A percentile compares a stretch with the other conserved stretches of the same genome.
phyloP scores from a whole-genome alignment of 2,888 invertebrate species.

The Isoperla grammatica region DNA sequence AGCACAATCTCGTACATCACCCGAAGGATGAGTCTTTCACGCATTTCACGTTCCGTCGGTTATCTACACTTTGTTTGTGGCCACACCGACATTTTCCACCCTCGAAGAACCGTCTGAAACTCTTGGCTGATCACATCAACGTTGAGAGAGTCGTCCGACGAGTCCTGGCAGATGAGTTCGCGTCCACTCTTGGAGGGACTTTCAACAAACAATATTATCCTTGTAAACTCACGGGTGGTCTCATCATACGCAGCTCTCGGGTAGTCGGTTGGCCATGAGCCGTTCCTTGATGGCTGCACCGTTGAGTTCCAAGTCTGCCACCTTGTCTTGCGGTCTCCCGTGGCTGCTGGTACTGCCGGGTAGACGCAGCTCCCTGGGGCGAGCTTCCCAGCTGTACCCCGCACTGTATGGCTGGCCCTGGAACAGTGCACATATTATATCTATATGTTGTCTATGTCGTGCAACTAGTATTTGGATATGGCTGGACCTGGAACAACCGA shows the following conservation, averaged over 20 bases:
- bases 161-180: no score
- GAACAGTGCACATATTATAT: neutral
- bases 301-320: conserved; percentile 45
- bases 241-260: conserved; percentile 79
- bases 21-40: no score
- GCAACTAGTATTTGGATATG: neutral
- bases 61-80: no score
- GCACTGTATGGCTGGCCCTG: conserved; percentile 36
- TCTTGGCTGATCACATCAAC: no score
- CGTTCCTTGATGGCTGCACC: conserved; percentile 84
- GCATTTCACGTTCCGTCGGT: no score
- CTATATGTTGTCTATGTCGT: no score
- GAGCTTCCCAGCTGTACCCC: conserved; percentile 53
- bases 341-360: conserved; percentile 44
- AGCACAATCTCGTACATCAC: no score
- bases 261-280: conserved; percentile 78
- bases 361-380: conserved; percentile 45
- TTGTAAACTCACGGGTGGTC: conserved; percentile 6
- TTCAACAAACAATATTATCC: no score
- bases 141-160: no score
- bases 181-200: no score
- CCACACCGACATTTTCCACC: no score
- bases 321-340: conserved; percentile 15
- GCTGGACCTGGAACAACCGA: neutral
- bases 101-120: no score